Conservation (phyloP, 2,888 invertebrate species). For the Acrobasis suavella region DNA sequence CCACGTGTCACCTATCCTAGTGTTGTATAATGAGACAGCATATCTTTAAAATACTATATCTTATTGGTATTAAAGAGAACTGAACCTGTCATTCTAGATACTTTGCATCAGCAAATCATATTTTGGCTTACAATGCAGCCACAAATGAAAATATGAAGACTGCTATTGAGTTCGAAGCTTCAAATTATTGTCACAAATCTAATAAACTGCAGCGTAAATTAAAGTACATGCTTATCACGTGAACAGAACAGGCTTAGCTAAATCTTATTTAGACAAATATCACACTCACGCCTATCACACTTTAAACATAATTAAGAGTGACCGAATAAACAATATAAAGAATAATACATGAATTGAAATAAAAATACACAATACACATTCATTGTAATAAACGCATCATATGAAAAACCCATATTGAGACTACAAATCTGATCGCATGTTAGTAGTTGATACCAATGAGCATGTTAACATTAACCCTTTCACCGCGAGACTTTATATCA, state of each 20-base stretch:
- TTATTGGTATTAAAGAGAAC: no score
- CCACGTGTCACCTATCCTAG: no score
- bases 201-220: no score
- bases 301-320: neutral
- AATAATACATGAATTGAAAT: neutral
- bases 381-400: neutral
- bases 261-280: constrained; percentile 10
- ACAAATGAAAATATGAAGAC: neutral
- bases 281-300: constrained; percentile 12
- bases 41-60: neutral
- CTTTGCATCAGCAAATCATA: no score
- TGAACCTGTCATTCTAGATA: no score
- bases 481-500: no score
- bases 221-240: constrained; percentile 12
- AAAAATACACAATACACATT: neutral
- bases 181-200: neutral
- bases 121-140: no score
- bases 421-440: no score
- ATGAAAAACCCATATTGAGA: no score
- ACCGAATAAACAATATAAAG: neutral
- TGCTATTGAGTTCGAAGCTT: neutral
- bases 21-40: neutral
- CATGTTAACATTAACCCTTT: no score
- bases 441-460: no score
- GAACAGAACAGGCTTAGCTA: neutral